Evolutionary conservation across 2,113 vertebrate species (phyloP).

Genomic region (Todiramphus chloris): DNA sequence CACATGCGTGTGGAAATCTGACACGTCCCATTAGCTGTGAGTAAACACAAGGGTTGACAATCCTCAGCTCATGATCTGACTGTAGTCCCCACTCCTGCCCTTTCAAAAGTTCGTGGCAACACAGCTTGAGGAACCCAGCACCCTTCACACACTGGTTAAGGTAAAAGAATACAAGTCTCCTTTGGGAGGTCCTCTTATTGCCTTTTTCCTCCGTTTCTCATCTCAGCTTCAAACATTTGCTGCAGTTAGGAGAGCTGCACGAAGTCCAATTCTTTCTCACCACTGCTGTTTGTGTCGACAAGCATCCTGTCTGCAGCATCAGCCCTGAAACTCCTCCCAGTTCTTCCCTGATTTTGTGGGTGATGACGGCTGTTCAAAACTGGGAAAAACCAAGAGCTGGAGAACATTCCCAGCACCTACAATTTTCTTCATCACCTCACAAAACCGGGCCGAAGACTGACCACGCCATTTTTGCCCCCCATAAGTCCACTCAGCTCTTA

Average conservation of each 20-base stretch:
- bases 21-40: background rate
- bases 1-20: background rate
- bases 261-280: background rate
- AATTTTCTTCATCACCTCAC: background rate
- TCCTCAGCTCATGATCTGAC: background rate
- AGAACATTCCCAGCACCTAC: background rate
- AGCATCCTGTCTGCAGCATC: background rate
- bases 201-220: background rate
- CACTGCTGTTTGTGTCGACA: background rate
- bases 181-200: background rate
- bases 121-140: background rate
- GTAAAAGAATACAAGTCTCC: background rate
- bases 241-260: background rate
- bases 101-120: background rate
- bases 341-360: background rate
- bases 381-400: background rate
- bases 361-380: background rate
- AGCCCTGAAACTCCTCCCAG: background rate
- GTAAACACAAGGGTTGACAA: background rate
- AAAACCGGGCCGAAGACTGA: background rate
- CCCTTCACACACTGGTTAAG: rapidly evolving
- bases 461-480: rapidly evolving
- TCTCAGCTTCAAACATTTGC: background rate
- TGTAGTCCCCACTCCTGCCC: background rate
- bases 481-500: background rate